Conservation (phyloP, 2,888 invertebrate genomes). For the Clusia tigrina region DNA sequence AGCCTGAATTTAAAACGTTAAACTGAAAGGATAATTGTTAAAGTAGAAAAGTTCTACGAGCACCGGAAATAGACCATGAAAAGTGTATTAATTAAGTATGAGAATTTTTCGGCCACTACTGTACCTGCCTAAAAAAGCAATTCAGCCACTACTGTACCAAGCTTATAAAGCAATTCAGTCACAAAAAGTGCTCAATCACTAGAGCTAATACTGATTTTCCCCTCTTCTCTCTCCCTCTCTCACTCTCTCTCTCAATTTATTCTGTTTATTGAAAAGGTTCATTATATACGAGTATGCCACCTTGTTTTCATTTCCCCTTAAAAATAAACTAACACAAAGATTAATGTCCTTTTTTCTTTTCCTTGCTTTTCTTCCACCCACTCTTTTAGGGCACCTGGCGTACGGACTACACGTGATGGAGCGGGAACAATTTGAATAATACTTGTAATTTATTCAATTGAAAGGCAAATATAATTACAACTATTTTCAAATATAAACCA, state of each 20-base stretch:
- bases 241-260: background rate
- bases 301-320: background rate
- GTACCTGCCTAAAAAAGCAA: no score
- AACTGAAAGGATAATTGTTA: no score
- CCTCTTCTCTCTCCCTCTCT: no score
- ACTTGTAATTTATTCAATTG: constrained; percentile 65
- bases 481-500: background rate
- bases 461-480: constrained; percentile 30
- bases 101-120: no score
- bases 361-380: constrained; percentile 30
- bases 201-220: background rate
- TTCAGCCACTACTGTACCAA: no score
- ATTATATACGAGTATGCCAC: no score
- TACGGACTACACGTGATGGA: constrained; percentile 92
- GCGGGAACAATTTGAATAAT: constrained; percentile 64
- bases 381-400: constrained; percentile 83
- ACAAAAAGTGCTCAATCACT: no score
- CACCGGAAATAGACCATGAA: no score
- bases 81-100: no score
- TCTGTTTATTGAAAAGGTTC: background rate
- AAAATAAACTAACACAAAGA: constrained; percentile 1
- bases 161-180: no score
- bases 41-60: no score
- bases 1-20: no score
- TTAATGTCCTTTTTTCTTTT: constrained; percentile 29